These are phyloP conservation scores for Engystomops pustulosus DNA, from an alignment of 2,113 vertebrate genomes.

Conservation along the genomic window DNA sequence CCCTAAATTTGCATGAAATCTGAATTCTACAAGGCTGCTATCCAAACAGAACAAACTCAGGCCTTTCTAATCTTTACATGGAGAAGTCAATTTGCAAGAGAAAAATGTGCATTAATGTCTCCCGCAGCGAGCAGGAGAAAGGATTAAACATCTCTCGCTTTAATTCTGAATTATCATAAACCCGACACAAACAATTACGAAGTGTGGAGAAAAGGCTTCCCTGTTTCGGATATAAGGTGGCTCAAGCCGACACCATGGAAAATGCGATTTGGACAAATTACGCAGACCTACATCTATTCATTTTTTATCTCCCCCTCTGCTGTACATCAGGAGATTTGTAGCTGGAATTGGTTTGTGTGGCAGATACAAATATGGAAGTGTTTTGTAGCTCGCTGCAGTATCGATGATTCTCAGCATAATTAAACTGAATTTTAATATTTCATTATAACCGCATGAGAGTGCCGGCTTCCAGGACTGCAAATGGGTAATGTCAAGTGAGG, in stretches of 20 bases:
- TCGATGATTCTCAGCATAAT: background rate
- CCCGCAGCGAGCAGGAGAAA: constrained; percentile 56
- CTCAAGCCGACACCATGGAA: constrained; percentile 57
- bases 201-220: constrained; percentile 57
- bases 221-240: constrained; percentile 49
- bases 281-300: constrained; percentile 27
- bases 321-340: constrained; percentile 3
- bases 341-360: background rate
- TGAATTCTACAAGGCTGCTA: constrained; percentile 54
- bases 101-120: constrained; percentile 58
- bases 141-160: constrained; percentile 59
- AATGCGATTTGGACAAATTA: constrained; percentile 59
- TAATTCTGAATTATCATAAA: constrained; percentile 21
- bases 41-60: constrained; percentile 55
- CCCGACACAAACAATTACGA: constrained; percentile 62
- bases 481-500: background rate
- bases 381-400: background rate
- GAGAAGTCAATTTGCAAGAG: constrained; percentile 60
- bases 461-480: background rate
- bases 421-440: constrained; percentile 3
- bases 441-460: background rate
- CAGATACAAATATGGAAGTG: background rate
- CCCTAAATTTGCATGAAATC: constrained; percentile 60
- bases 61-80: constrained; percentile 58
- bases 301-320: constrained; percentile 10